Conservation (phyloP, 2,797 vertebrate genomes). For the Acanthornis magna region DNA sequence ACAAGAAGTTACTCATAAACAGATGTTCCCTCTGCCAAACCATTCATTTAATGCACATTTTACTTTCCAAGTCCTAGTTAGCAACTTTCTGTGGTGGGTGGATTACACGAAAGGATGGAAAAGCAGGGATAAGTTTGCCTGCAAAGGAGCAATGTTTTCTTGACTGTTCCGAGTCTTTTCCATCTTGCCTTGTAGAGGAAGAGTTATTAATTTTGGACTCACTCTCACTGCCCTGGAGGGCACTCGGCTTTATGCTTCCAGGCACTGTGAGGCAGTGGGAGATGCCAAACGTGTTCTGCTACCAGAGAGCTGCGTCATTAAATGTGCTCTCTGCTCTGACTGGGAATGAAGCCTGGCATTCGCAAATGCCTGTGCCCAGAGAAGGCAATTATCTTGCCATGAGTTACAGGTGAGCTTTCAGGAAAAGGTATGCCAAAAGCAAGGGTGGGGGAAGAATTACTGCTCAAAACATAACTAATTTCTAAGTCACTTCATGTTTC, state of each 20-base stretch:
- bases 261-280: background rate
- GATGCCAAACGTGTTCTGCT: conserved; percentile 25
- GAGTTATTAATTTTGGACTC: background rate
- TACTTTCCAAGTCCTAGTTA: conserved; percentile 33
- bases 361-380: background rate
- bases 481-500: background rate
- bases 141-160: background rate
- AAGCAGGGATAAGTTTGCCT: conserved; percentile 15
- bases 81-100: conserved; percentile 20
- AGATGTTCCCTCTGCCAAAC: conserved; percentile 38
- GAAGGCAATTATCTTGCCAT: background rate
- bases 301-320: background rate
- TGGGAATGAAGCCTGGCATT: background rate
- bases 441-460: background rate
- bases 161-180: conserved; percentile 12
- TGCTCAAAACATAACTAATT: background rate
- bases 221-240: background rate
- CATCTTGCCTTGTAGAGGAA: background rate
- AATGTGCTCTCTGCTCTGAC: background rate
- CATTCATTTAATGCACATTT: conserved; percentile 39
- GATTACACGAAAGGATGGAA: conserved; percentile 25
- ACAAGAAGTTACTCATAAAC: conserved; percentile 50
- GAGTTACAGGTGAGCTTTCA: background rate
- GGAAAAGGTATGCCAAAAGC: background rate
- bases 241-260: background rate